A percentile compares a stretch with the other conserved stretches of the same genome.
These are phyloP conservation scores for Ameiurus melas DNA, from an alignment of 2,113 vertebrate species.

Conservation along the genomic window DNA sequence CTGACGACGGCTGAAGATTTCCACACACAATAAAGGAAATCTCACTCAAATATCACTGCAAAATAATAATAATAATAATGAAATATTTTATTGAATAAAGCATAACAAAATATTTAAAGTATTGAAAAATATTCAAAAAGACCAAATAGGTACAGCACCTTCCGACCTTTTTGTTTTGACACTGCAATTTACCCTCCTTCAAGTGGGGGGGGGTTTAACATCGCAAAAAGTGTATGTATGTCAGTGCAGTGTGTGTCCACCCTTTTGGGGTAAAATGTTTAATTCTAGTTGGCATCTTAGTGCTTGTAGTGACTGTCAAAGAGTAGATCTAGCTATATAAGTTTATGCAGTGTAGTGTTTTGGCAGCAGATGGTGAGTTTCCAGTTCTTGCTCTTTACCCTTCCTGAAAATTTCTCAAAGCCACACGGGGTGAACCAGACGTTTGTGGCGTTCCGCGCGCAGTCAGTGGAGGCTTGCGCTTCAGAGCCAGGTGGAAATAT, in stretches of 20 bases:
- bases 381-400: constrained; percentile 60
- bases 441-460: no score
- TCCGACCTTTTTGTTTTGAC: neutral
- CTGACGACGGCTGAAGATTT: constrained; percentile 39
- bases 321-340: constrained; percentile 30
- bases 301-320: neutral
- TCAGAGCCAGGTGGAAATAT: no score
- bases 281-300: neutral
- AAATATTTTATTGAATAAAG: neutral
- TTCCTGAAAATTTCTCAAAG: constrained; percentile 67
- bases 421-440: constrained; percentile 59
- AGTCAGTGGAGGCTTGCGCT: no score
- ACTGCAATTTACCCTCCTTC: neutral
- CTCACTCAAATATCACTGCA: constrained; percentile 11
- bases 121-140: neutral
- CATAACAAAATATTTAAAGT: neutral
- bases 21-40: neutral
- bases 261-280: neutral
- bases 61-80: neutral
- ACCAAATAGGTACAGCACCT: neutral
- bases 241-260: neutral
- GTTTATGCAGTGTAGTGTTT: constrained; percentile 47
- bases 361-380: constrained; percentile 61
- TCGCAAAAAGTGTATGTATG: neutral
- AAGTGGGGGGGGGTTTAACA: neutral